These are phyloP conservation scores for Clusia tigrina DNA, from an alignment of 2,888 invertebrate genomes.

Conservation along the genomic window DNA sequence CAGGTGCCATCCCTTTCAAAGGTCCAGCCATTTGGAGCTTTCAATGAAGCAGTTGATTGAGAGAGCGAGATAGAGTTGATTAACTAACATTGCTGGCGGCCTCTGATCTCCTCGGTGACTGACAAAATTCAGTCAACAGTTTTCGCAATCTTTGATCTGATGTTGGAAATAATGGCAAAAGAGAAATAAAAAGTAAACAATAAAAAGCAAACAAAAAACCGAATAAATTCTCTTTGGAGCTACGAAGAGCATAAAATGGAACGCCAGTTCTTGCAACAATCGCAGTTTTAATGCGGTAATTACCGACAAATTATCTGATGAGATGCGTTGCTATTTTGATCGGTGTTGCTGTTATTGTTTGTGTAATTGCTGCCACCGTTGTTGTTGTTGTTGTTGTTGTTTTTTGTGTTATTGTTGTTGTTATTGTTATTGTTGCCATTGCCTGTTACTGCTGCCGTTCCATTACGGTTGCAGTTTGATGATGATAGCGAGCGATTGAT, in stretches of 20 bases:
- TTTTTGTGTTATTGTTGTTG: constrained; percentile 30
- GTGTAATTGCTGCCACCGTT: background rate
- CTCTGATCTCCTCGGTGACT: too few species aligned
- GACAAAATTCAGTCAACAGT: background rate
- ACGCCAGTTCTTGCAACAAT: too few species aligned
- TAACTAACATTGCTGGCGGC: too few species aligned
- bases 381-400: constrained; percentile 9
- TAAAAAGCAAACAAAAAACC: background rate
- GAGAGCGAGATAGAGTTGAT: too few species aligned
- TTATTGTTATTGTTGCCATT: constrained; percentile 7
- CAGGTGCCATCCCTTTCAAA: too few species aligned
- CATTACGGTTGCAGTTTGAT: too few species aligned
- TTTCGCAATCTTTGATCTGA: background rate
- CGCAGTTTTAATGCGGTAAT: constrained; percentile 41
- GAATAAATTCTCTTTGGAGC: background rate
- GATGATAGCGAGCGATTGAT: background rate
- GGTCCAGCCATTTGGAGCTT: too few species aligned
- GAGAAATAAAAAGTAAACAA: background rate
- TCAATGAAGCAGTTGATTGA: too few species aligned
- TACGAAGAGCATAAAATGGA: too few species aligned
- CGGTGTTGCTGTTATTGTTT: constrained; percentile 34
- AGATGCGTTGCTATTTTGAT: background rate
- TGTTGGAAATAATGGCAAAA: constrained; percentile 3
- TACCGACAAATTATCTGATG: constrained; percentile 44
- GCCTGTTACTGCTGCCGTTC: constrained; percentile 18